phyloP scores from a whole-genome alignment of 2,888 invertebrate species.

The Heliconius ethilla region DNA sequence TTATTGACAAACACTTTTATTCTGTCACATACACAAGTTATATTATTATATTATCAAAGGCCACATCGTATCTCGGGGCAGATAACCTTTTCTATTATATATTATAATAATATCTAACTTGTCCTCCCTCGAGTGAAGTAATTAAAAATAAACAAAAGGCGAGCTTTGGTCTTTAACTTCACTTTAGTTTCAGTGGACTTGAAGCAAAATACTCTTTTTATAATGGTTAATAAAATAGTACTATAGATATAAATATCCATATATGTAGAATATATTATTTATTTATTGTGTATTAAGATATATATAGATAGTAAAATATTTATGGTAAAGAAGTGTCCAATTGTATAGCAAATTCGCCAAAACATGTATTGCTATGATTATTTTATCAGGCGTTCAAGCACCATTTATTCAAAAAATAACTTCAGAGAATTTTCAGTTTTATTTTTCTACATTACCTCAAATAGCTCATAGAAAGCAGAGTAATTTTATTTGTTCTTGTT shows the following conservation, averaged over 20 bases:
- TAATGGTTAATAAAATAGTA: slow-evolving; percentile 1
- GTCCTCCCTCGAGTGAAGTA: slow-evolving; percentile 35
- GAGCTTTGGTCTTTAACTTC: slow-evolving; percentile 34
- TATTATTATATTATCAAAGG: not conserved
- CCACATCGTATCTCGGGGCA: slow-evolving; percentile 2
- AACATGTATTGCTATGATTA: slow-evolving; percentile 21
- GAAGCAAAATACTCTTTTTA: not conserved
- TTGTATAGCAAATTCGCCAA: not conserved
- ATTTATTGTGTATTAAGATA: not conserved
- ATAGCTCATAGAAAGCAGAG: slow-evolving; percentile 43
- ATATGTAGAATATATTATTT: not conserved
- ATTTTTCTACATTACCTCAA: slow-evolving; percentile 39
- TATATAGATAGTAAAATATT: not conserved
- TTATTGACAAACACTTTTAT: not conserved
- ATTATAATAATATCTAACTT: slow-evolving; percentile 24
- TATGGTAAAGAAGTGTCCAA: not conserved
- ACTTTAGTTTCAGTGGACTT: slow-evolving; percentile 24
- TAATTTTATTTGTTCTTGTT: slow-evolving; percentile 52
- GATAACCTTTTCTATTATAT: slow-evolving; percentile 18
- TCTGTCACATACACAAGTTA: not conserved
- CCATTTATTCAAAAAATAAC: not conserved
- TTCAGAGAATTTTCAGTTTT: not conserved
- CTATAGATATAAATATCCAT: not conserved
- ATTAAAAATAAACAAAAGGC: slow-evolving; percentile 43
- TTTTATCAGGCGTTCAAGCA: slow-evolving; percentile 21